Conservation (phyloP, 2,113 vertebrate species). For the Elephantulus edwardii region DNA sequence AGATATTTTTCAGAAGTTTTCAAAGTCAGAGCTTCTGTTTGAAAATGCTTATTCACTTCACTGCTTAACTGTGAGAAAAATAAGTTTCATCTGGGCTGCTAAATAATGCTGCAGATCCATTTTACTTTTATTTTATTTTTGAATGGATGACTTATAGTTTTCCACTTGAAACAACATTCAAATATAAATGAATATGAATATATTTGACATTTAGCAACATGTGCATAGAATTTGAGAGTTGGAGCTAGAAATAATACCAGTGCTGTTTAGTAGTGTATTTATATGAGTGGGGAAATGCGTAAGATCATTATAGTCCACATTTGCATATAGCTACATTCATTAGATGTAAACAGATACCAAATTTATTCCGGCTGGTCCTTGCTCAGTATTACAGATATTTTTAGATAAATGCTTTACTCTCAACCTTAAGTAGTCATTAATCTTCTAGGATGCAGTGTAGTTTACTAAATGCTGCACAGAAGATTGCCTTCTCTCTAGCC, state of each 20-base stretch:
- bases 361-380: conserved; percentile 60
- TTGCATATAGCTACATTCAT: conserved; percentile 57
- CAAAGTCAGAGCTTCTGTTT: conserved; percentile 50
- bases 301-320: conserved; percentile 62
- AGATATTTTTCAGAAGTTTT: conserved; percentile 47
- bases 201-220: conserved; percentile 76
- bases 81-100: conserved; percentile 70
- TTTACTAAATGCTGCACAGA: not conserved
- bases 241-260: conserved; percentile 63
- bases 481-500: not conserved
- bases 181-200: conserved; percentile 75
- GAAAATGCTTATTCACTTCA: conserved; percentile 69
- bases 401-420: conserved; percentile 52
- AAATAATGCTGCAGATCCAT: conserved; percentile 60
- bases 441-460: conserved; percentile 34
- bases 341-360: conserved; percentile 50
- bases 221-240: conserved; percentile 63
- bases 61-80: conserved; percentile 67
- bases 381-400: conserved; percentile 57
- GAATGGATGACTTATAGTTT: conserved; percentile 73
- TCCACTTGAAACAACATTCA: conserved; percentile 63
- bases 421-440: conserved; percentile 56
- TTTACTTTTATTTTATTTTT: conserved; percentile 73
- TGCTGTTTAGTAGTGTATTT: conserved; percentile 63
- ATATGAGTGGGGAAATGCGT: conserved; percentile 59